Percentiles rank a stretch among this genome's conserved stretches.
Conservation (phyloP, 2,113 vertebrate species). For the Megaleporinus macrocephalus region DNA sequence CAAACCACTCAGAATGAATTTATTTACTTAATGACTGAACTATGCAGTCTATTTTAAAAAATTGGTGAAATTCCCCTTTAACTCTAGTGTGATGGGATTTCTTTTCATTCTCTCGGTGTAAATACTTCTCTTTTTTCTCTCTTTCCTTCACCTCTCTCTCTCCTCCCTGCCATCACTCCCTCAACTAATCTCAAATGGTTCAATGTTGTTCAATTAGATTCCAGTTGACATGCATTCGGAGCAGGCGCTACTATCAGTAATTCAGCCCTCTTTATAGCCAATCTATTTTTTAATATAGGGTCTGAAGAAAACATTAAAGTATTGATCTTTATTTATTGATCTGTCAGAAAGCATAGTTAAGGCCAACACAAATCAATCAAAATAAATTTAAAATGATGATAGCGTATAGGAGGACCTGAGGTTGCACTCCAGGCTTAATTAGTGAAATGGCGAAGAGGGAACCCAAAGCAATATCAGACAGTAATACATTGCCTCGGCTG, state of each 20-base stretch:
- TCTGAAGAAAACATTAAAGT: conserved; percentile 88
- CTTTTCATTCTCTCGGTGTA: not conserved
- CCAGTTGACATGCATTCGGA: conserved; percentile 84
- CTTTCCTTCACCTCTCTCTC: not conserved
- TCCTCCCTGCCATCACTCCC: conserved; percentile 67
- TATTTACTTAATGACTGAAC: not conserved
- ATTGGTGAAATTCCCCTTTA: not conserved
- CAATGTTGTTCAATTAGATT: conserved; percentile 85
- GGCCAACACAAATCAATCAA: conserved; percentile 95
- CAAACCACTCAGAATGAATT: not conserved
- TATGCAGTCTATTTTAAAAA: not conserved
- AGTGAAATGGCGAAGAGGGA: conserved; percentile 58
- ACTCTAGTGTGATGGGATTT: conserved; percentile 3
- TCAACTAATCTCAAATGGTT: conserved; percentile 77
- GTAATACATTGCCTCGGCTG: conserved; percentile 72
- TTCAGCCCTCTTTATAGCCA: conserved; percentile 85
- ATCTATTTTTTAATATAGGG: conserved; percentile 91
- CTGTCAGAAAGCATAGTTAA: conserved; percentile 91
- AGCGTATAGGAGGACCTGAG: conserved; percentile 73
- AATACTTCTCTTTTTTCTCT: not conserved
- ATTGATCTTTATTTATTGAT: conserved; percentile 94
- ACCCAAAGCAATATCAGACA: conserved; percentile 73
- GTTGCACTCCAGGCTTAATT: conserved; percentile 74
- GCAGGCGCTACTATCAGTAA: conserved; percentile 77
- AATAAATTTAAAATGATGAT: conserved; percentile 93